phyloP scores from a whole-genome alignment of 2,113 vertebrate species.

The Chionomys nivalis region DNA sequence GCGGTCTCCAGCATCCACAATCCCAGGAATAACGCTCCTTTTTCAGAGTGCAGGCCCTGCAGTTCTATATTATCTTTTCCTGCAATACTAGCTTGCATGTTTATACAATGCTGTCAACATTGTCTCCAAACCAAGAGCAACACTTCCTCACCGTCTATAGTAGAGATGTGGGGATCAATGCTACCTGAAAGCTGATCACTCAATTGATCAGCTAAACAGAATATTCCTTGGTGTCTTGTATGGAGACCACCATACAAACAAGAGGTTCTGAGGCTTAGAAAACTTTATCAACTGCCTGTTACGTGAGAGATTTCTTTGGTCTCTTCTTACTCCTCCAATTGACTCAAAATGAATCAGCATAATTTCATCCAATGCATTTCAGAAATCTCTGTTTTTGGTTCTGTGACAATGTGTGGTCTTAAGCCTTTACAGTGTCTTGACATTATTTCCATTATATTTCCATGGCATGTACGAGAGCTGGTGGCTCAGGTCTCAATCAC shows the following conservation, averaged over 20 bases:
- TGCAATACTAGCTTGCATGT: background rate
- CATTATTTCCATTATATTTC: background rate
- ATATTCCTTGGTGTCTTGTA: background rate
- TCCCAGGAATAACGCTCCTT: background rate
- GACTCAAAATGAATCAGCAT: background rate
- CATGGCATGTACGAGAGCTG: background rate
- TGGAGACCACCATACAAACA: background rate
- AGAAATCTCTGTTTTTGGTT: conserved; percentile 45
- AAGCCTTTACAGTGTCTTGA: background rate
- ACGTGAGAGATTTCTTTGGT: background rate
- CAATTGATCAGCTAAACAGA: background rate
- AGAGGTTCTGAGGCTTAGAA: background rate
- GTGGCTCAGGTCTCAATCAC: background rate
- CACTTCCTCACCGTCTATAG: background rate
- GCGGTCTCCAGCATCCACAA: background rate
- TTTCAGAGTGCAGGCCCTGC: background rate
- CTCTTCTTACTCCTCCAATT: background rate
- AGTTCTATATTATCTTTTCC: background rate
- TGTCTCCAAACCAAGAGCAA: background rate
- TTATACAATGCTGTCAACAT: background rate
- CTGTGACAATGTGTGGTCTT: background rate
- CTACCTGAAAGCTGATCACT: conserved; percentile 18
- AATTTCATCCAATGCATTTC: background rate
- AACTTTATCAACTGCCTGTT: background rate
- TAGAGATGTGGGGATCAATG: background rate